These are phyloP conservation scores for Phalacrocorax brasilianus DNA, from an alignment of 2,113 vertebrate genomes.

Conservation along the genomic window DNA sequence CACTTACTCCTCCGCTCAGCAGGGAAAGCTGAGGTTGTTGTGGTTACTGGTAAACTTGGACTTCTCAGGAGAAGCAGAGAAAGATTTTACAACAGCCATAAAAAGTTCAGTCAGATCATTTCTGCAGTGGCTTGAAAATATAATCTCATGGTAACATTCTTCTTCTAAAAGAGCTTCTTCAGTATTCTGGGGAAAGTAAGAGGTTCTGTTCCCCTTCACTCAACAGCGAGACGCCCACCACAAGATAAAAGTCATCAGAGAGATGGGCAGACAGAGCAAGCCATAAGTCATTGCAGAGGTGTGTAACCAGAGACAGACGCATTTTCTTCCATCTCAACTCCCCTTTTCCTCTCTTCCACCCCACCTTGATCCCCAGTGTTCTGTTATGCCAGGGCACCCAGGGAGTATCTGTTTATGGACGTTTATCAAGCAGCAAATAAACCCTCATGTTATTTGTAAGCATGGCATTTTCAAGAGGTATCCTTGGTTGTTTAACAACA, in stretches of 20 bases:
- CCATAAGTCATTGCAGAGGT: neutral
- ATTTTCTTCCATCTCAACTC: neutral
- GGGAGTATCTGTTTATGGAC: conserved; percentile 29
- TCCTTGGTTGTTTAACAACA: conserved; percentile 21
- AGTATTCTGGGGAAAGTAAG: neutral
- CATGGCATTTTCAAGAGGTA: conserved; percentile 39
- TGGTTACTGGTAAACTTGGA: neutral
- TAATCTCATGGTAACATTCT: neutral
- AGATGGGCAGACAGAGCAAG: neutral
- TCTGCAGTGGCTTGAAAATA: neutral
- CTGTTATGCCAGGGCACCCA: neutral
- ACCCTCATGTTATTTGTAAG: conserved; percentile 20
- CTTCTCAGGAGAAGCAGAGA: neutral
- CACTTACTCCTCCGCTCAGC: neutral
- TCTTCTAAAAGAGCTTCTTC: neutral
- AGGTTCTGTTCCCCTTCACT: neutral
- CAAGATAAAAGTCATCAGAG: neutral
- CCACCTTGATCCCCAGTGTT: neutral
- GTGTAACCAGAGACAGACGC: neutral
- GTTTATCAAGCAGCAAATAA: conserved; percentile 52
- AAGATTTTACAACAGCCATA: neutral
- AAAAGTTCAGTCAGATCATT: neutral
- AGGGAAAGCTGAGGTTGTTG: neutral
- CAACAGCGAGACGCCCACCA: neutral
- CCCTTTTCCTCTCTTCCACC: neutral